Evolutionary conservation across 2,888 invertebrate genomes (phyloP).

Genomic region (Poecilobothrus nobilitatus): DNA sequence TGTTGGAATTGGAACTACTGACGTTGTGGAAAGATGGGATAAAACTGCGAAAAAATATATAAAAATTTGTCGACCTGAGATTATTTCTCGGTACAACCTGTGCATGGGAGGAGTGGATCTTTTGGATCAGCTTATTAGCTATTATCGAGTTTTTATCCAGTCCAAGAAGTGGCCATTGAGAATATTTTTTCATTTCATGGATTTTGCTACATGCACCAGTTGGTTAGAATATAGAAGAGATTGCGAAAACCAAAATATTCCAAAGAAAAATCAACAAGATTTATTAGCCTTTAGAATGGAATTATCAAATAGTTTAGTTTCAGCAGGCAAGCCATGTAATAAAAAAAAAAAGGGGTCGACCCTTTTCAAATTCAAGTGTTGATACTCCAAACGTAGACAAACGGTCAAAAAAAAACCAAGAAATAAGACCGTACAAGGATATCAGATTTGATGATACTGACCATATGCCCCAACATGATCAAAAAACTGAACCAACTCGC

Average conservation of each 20-base stretch:
- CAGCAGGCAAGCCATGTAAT: too few relatives aligned
- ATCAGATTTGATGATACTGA: too few relatives aligned
- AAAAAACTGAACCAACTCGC: too few relatives aligned
- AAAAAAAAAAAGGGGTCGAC: too few relatives aligned
- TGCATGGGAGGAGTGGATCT: constrained; percentile 18
- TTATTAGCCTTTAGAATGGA: not conserved
- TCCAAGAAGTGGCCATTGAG: constrained; percentile 16
- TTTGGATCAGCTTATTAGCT: constrained; percentile 17
- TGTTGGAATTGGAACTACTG: constrained; percentile 14
- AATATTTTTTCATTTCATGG: constrained; percentile 5
- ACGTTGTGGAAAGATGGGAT: constrained; percentile 15
- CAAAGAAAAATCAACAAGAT: not conserved
- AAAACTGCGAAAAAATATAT: constrained; percentile 11
- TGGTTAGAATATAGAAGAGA: not conserved
- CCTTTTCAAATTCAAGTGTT: too few relatives aligned
- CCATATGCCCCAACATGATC: too few relatives aligned
- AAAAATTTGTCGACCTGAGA: constrained; percentile 13
- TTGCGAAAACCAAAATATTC: not conserved
- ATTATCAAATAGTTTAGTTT: too few relatives aligned
- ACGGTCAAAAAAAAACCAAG: too few relatives aligned
- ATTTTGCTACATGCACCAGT: not conserved
- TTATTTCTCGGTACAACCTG: constrained; percentile 14
- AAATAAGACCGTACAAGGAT: too few relatives aligned
- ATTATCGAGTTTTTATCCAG: constrained; percentile 16
- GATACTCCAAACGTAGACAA: too few relatives aligned